phyloP scores from a whole-genome alignment of 2,888 invertebrate species.

The Sympetrum striolatum region DNA sequence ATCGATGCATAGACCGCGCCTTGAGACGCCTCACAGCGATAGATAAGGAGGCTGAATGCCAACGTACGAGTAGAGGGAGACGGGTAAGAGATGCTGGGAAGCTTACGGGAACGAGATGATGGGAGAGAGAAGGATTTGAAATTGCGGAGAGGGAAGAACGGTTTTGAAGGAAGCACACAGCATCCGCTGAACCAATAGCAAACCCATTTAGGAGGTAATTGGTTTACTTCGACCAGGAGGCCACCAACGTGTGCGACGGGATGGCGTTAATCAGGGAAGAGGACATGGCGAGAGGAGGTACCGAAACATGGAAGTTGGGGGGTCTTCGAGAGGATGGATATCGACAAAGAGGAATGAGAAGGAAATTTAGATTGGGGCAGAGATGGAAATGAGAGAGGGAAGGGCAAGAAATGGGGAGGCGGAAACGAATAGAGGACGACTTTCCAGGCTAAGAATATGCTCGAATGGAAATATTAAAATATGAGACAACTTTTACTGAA shows the following conservation, averaged over 20 bases:
- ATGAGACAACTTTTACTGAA: too few relatives aligned
- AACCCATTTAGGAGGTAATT: conserved; percentile 39
- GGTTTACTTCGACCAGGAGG: conserved; percentile 42
- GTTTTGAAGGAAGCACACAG: conserved; percentile 19
- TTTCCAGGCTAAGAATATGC: neutral
- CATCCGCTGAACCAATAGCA: conserved; percentile 42
- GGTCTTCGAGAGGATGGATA: neutral
- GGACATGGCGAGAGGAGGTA: neutral
- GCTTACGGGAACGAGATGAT: neutral
- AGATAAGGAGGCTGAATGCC: neutral
- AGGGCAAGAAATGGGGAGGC: neutral
- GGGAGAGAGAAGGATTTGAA: neutral
- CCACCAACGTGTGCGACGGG: conserved; percentile 29
- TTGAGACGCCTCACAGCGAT: neutral
- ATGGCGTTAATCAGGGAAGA: conserved; percentile 17
- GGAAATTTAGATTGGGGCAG: too few relatives aligned
- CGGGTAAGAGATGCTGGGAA: neutral
- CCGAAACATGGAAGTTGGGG: too few relatives aligned
- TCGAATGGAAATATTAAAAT: too few relatives aligned
- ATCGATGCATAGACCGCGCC: neutral
- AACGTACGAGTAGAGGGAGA: neutral
- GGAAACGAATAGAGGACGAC: neutral
- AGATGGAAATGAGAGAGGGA: neutral
- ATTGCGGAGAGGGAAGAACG: neutral
- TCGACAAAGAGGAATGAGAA: neutral